Base-by-base conservation (phyloP, 1,140 invertebrate species). In the Galendromus occidentalis region DNA sequence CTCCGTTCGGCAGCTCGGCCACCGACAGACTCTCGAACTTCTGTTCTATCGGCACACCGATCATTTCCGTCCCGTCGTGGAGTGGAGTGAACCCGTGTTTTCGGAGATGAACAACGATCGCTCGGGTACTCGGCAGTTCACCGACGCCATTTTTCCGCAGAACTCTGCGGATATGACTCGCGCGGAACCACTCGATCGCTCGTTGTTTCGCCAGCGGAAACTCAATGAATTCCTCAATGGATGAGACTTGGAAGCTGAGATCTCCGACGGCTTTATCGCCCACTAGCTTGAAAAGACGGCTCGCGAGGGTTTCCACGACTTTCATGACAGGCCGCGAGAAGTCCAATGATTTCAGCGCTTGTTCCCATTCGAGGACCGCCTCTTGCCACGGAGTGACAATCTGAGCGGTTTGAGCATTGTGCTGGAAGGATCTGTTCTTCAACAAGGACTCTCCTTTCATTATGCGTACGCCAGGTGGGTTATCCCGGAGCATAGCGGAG, bases 161-260 rank as follows among this genome's bases (percentile, higher is more conserved):
- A 25, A 33, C 9, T 33, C 51, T 18, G 51, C 51, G 51, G 25
- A 59, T 25, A 33, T 1, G 25, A 33, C 51, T 59, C 25, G 51
- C 51, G 4, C 51, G 51, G 51, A 33, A 25, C 51, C 51, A 59
- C 22, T 59, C 51, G 2, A 59, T 59, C 51, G 80, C 77, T 68
- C 75, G 69, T 66, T 78, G 76, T 67, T 81, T 82, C 7, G 76
- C 79, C 33, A 77, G 67, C 66, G 76, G 79, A 71, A 75, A 79
- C 2, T 69, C 67, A n/a, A 76, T 67, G 72, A 77, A 82, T 45
- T 78, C 74, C n/a, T 77, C 71, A 42, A 71, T 66, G 65, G 71
- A 77, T 7, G 67, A 29, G 28, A 77, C 77, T 51, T 76, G 73
- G 66, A 79, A 81, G 30, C 77, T 78, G 74, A 80, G 77, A 2